Percentiles rank a stretch among this genome's conserved stretches.
Evolutionary conservation across 1,140 invertebrate species (phyloP).

Genomic region (Sminthurinus signatus): DNA sequence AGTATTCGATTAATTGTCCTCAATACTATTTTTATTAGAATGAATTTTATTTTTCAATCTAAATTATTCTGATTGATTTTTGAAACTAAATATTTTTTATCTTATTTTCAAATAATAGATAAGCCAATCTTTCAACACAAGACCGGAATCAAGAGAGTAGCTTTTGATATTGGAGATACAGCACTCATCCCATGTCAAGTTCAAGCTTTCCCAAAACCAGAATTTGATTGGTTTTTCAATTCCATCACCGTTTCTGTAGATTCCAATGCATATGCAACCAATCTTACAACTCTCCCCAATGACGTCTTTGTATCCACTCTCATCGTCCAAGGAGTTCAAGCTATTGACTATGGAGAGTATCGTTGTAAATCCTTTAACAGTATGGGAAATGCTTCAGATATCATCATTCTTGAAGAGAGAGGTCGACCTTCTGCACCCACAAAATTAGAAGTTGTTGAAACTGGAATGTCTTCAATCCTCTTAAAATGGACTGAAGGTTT

Average conservation of each 20-base stretch:
- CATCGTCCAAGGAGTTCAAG: conserved; percentile 65
- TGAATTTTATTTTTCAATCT: no score
- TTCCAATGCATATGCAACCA: conserved; percentile 73
- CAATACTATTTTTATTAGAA: no score
- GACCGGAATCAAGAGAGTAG: conserved; percentile 52
- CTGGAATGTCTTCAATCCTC: conserved; percentile 67
- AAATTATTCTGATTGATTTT: no score
- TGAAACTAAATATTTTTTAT: no score
- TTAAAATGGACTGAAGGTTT: conserved; percentile 80
- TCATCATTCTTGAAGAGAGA: conserved; percentile 61
- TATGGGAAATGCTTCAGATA: conserved; percentile 58
- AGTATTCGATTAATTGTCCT: conserved; percentile 48
- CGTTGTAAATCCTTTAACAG: conserved; percentile 74
- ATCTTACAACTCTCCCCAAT: conserved; percentile 67
- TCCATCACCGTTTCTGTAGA: conserved; percentile 61
- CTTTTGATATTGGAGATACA: conserved; percentile 72
- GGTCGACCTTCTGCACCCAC: conserved; percentile 68
- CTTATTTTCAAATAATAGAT: no score
- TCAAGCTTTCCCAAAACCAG: conserved; percentile 82
- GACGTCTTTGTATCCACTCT: conserved; percentile 77
- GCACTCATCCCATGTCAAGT: conserved; percentile 81
- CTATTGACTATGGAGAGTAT: conserved; percentile 82
- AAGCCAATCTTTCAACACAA: conserved; percentile 38
- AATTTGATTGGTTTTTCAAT: conserved; percentile 85
- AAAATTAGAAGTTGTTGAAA: conserved; percentile 58